Conservation (phyloP, 2,113 vertebrate species). For the Oxyura jamaicensis region DNA sequence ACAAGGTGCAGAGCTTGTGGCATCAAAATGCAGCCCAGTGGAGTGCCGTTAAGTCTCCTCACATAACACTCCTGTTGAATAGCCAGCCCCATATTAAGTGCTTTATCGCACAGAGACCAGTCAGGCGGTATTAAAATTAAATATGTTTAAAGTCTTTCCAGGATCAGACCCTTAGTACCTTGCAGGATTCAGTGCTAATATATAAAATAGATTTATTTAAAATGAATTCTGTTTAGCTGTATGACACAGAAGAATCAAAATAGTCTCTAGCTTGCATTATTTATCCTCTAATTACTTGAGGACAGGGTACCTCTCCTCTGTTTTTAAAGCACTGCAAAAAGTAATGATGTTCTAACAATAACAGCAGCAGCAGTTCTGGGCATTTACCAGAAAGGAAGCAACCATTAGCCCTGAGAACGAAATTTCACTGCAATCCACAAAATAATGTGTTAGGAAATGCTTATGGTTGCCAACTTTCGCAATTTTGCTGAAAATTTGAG, state of each 20-base stretch:
- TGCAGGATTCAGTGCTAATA: neutral
- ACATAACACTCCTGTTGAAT: neutral
- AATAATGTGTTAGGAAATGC: constrained; percentile 43
- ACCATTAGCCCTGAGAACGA: constrained; percentile 22
- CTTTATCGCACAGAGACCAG: neutral
- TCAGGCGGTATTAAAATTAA: neutral
- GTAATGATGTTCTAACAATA: constrained; percentile 26
- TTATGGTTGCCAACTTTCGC: constrained; percentile 4
- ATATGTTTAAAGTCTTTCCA: neutral
- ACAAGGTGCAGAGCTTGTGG: neutral
- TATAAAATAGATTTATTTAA: neutral
- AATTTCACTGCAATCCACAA: constrained; percentile 48
- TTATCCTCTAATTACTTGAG: constrained; percentile 10
- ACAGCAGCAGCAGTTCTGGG: constrained; percentile 3
- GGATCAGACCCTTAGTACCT: neutral
- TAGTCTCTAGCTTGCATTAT: neutral
- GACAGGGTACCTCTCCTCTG: constrained; percentile 23
- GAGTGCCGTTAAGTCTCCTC: rapidly evolving
- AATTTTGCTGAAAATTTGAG: constrained; percentile 38
- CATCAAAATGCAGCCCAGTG: neutral
- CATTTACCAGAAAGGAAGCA: constrained; percentile 43
- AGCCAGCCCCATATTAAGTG: neutral
- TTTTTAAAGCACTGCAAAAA: constrained; percentile 34
- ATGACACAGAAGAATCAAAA: neutral
- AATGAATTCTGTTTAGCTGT: neutral